Evolutionary conservation across 2,113 vertebrate species (phyloP).

Genomic region (Percopsis transmontana): DNA sequence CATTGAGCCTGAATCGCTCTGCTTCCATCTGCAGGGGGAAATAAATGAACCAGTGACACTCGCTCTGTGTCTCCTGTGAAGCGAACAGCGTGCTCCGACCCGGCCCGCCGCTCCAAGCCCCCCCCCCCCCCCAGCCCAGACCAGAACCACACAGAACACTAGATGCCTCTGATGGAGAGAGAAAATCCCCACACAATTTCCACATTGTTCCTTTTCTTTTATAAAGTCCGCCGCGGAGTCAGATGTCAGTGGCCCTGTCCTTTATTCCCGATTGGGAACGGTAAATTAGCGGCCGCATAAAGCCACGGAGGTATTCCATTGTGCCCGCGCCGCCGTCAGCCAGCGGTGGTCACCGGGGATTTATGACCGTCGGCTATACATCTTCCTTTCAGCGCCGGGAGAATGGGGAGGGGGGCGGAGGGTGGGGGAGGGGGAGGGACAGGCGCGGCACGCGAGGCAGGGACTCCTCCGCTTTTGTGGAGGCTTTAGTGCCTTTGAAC

Average conservation of each 20-base stretch:
- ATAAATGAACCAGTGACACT: slow-evolving; percentile 69
- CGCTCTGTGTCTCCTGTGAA: slow-evolving; percentile 56
- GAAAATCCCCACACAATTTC: slow-evolving; percentile 78
- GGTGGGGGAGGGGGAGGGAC: slow-evolving; percentile 43
- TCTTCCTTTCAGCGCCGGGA: slow-evolving; percentile 61
- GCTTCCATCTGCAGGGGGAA: slow-evolving; percentile 52
- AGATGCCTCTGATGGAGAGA: slow-evolving; percentile 61
- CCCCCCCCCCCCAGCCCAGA: neutral
- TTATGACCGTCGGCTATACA: slow-evolving; percentile 76
- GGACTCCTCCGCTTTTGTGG: slow-evolving; percentile 79
- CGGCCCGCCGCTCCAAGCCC: slow-evolving; percentile 38
- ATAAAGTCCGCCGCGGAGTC: slow-evolving; percentile 73
- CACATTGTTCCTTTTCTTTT: slow-evolving; percentile 78
- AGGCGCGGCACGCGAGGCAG: slow-evolving; percentile 81
- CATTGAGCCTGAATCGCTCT: slow-evolving; percentile 32
- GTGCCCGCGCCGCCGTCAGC: slow-evolving; percentile 62
- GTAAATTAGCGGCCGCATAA: slow-evolving; percentile 74
- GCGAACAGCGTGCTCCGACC: slow-evolving; percentile 60
- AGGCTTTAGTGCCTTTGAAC: slow-evolving; percentile 81
- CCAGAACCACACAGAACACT: slow-evolving; percentile 56
- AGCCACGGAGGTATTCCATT: slow-evolving; percentile 72
- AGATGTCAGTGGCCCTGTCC: slow-evolving; percentile 74
- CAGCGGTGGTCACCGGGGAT: slow-evolving; percentile 73
- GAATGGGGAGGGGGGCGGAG: slow-evolving; percentile 53
- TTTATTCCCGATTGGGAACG: slow-evolving; percentile 72